Conservation (phyloP, 2,113 vertebrate genomes). For the Sitta europaea region DNA sequence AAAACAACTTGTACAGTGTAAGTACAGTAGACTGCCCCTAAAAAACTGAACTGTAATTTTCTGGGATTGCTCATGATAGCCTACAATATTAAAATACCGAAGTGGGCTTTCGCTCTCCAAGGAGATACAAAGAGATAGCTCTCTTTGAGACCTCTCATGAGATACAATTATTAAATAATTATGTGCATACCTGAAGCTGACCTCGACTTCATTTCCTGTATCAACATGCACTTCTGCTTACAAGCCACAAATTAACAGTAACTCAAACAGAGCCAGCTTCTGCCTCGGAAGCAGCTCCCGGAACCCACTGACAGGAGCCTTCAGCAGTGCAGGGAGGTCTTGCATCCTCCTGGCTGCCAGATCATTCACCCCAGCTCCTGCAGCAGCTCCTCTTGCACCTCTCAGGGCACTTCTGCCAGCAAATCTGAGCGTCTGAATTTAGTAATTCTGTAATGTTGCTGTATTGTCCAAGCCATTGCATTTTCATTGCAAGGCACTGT, state of each 20-base stretch:
- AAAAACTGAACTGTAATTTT: background rate
- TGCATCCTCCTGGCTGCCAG: background rate
- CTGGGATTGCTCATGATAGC: fast-evolving
- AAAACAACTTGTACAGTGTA: background rate
- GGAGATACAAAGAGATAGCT: background rate
- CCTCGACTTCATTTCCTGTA: background rate
- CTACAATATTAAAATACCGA: background rate
- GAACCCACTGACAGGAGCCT: background rate
- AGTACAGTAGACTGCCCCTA: background rate
- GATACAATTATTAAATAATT: background rate
- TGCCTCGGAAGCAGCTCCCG: background rate
- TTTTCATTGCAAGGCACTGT: background rate
- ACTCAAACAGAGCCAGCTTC: background rate
- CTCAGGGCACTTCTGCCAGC: background rate
- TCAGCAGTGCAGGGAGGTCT: background rate
- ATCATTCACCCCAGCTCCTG: background rate
- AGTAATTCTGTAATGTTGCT: background rate
- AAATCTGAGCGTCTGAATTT: background rate
- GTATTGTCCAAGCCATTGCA: background rate
- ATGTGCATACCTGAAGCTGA: background rate
- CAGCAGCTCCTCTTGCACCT: background rate
- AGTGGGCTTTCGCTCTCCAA: background rate
- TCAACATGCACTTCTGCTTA: background rate
- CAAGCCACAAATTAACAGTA: background rate
- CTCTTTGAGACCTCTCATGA: background rate